phyloP scores from a whole-genome alignment of 2,113 vertebrate genomes.

The Platichthys stellatus region DNA sequence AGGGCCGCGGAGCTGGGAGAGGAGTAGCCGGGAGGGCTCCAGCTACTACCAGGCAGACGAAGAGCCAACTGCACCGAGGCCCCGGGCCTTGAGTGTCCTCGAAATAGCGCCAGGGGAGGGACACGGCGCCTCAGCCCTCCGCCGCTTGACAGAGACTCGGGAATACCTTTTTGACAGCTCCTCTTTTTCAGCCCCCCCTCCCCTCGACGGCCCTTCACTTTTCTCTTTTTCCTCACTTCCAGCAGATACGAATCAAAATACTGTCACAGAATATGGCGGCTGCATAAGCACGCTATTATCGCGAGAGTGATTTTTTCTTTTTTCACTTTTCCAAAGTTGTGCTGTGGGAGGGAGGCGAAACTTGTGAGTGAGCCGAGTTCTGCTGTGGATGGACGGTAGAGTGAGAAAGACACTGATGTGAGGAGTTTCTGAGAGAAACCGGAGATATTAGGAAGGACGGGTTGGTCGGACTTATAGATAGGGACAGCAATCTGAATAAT shows the following conservation, averaged over 20 bases:
- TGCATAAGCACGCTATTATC: slow-evolving; percentile 77
- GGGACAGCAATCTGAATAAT: too few relatives aligned
- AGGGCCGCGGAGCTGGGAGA: slow-evolving; percentile 79
- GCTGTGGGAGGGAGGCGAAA: slow-evolving; percentile 37
- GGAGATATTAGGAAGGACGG: too few relatives aligned
- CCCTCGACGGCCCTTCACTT: slow-evolving; percentile 75
- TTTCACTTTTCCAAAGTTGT: slow-evolving; percentile 43
- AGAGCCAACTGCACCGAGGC: slow-evolving; percentile 71
- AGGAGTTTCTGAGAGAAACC: too few relatives aligned
- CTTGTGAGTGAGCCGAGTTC: background rate
- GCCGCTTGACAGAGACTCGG: slow-evolving; percentile 66
- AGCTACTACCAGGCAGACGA: slow-evolving; percentile 58
- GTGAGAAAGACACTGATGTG: background rate
- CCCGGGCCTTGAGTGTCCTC: slow-evolving; percentile 79
- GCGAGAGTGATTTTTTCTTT: slow-evolving; percentile 80
- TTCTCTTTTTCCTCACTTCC: slow-evolving; percentile 80
- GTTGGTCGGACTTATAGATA: too few relatives aligned
- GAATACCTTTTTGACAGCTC: slow-evolving; percentile 78
- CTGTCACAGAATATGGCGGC: slow-evolving; percentile 94
- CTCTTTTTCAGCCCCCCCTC: slow-evolving; percentile 72
- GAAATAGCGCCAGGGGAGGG: slow-evolving; percentile 61
- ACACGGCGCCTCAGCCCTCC: slow-evolving; percentile 59
- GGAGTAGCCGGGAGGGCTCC: slow-evolving; percentile 67
- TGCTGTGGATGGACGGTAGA: background rate
- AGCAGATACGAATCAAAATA: slow-evolving; percentile 93